Base-by-base conservation (phyloP, 2,113 vertebrate genomes). In the Podilymbus podiceps region DNA sequence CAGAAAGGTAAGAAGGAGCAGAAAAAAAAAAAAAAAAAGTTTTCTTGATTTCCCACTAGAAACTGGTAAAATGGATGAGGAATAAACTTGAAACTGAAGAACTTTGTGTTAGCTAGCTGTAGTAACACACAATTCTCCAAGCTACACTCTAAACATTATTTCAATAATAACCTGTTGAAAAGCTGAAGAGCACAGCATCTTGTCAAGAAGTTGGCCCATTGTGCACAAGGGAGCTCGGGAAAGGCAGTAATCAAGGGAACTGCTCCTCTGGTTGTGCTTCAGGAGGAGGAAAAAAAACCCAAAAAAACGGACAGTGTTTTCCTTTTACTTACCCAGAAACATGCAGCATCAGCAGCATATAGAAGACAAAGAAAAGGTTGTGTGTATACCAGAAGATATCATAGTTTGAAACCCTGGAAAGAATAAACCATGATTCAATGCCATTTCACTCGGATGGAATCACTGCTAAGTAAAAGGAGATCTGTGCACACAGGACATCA, bases 371-470 rank as follows among this genome's bases (percentile, higher is more conserved):
- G 98, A 99, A 99, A 96, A 99, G 99, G 97, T 99, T 99, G 98
- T 99, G 99, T 55, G 99, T 99, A 87, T 99, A 99, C 99, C 99
- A 99, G 98, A 99, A 99, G 97, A 99, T 99, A 97, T 99, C 99
- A 97, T 99, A 99, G 94, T 98, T 99, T 93, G 98, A 99, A 91
- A 99, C 96, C 96, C 99, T 99, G 98, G 28, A 98, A 97, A 96
- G 87, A 97, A 97, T 46, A 97, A 97, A 97, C 33, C 66, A 74
- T 23, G 46, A 30, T 89, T 97, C 72, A 97, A 85, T 92, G 66
- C 30, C 50, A 35, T 79, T 96, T 72, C 73, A 73, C 14, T 93
- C 58, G 64, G 47, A 89, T 27, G 38, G 58, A 91, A 76, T 82
- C 33, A 63, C n/a, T 50, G 27, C 76, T 87, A 67, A 78, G 79